Conservation (phyloP, 2,797 vertebrate genomes). For the Gymnothorax reevesii region DNA sequence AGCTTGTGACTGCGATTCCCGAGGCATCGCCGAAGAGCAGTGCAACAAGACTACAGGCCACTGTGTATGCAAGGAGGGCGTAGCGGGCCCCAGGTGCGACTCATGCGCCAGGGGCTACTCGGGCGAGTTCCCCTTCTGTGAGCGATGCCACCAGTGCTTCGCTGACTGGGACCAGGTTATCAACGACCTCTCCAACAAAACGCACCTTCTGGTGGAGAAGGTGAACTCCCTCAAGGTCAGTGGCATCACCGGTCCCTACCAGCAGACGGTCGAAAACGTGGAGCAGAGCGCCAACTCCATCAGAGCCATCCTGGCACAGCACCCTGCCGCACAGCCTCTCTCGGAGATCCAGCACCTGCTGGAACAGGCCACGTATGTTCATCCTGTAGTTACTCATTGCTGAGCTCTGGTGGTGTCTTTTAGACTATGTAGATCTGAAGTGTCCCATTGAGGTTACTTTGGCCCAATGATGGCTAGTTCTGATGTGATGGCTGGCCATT, state of each 20-base stretch:
- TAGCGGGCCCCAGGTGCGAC: constrained; percentile 83
- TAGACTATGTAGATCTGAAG: background rate
- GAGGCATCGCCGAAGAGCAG: constrained; percentile 80
- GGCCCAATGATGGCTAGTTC: background rate
- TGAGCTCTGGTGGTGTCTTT: background rate
- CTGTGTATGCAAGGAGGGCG: constrained; percentile 85
- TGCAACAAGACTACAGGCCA: constrained; percentile 83
- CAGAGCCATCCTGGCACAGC: constrained; percentile 77
- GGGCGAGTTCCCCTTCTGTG: constrained; percentile 85
- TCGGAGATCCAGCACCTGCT: constrained; percentile 86
- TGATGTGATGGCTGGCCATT: background rate
- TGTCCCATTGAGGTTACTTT: background rate
- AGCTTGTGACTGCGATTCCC: constrained; percentile 92
- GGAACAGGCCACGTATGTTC: constrained; percentile 87
- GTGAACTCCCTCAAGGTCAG: constrained; percentile 83
- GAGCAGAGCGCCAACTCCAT: constrained; percentile 83
- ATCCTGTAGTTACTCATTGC: background rate
- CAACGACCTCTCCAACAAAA: constrained; percentile 84
- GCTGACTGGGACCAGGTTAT: constrained; percentile 85
- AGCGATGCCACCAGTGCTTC: constrained; percentile 92
- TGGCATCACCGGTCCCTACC: constrained; percentile 85
- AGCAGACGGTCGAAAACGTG: constrained; percentile 74
- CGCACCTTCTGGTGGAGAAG: constrained; percentile 84
- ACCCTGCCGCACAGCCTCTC: constrained; percentile 85
- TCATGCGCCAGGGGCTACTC: constrained; percentile 88